Evolutionary conservation across 2,113 vertebrate species (phyloP).

Genomic region (Plestiodon gilberti): DNA sequence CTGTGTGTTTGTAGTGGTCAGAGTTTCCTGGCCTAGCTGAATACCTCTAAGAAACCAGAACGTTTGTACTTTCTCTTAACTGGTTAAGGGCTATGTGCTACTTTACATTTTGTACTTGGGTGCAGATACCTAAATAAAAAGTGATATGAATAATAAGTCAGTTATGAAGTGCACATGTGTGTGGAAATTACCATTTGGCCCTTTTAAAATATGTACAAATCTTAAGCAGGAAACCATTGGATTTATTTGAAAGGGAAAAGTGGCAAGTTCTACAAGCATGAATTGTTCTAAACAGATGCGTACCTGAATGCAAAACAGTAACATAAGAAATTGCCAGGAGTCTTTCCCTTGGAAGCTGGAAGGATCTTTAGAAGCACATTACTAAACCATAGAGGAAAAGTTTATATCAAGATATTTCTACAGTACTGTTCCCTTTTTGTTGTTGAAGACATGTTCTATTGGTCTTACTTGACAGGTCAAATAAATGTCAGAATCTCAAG

Average conservation of each 20-base stretch:
- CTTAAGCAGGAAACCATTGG: not conserved
- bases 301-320: not conserved
- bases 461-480: not conserved
- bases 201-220: not conserved
- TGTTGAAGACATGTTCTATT: not conserved
- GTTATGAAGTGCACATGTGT: not conserved
- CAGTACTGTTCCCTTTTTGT: too few species aligned
- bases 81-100: not conserved
- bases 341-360: not conserved
- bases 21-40: not conserved
- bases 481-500: not conserved
- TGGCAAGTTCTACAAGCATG: not conserved
- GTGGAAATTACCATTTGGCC: not conserved
- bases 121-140: conserved; percentile 28
- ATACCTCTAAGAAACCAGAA: not conserved
- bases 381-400: not conserved
- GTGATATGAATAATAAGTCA: conserved; percentile 9
- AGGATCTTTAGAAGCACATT: not conserved
- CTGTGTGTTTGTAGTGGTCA: not conserved
- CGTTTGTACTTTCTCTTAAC: conserved; percentile 19
- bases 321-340: not conserved
- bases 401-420: not conserved
- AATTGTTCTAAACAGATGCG: not conserved
- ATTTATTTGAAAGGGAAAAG: conserved; percentile 11
- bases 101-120: conserved; percentile 1